Evolutionary conservation across 2,888 invertebrate genomes (phyloP).

Genomic region (Trichopoda pennipes): DNA sequence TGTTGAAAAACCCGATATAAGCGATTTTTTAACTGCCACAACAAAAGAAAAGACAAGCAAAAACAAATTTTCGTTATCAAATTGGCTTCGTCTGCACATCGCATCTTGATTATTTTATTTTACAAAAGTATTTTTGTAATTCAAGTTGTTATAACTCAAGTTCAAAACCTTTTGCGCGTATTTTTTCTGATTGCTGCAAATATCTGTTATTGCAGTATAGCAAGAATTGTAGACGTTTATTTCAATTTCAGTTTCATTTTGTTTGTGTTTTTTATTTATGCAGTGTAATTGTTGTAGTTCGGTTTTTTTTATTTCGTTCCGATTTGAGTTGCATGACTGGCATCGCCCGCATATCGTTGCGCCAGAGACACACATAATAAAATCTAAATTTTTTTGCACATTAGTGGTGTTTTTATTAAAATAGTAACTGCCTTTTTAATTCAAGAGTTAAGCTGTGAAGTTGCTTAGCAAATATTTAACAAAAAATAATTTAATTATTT

Average conservation of each 20-base stretch:
- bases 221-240: constrained; percentile 51
- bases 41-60: background rate
- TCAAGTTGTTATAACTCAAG: constrained; percentile 56
- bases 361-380: constrained; percentile 37
- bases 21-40: constrained; percentile 7
- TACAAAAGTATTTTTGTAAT: constrained; percentile 59
- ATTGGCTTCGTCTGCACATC: constrained; percentile 41
- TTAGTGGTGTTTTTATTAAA: constrained; percentile 43
- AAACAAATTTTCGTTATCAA: constrained; percentile 40
- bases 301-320: constrained; percentile 56
- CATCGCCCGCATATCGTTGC: constrained; percentile 58
- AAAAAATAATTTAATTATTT: background rate
- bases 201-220: background rate
- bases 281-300: constrained; percentile 53
- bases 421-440: constrained; percentile 33
- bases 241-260: constrained; percentile 33
- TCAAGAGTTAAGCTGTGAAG: background rate
- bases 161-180: constrained; percentile 51
- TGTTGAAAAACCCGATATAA: no score
- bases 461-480: background rate
- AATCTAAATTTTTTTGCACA: constrained; percentile 5
- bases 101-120: constrained; percentile 54
- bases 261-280: background rate
- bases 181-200: constrained; percentile 19
- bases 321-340: constrained; percentile 54